Evolutionary conservation across 2,888 invertebrate species (phyloP).

Genomic region (Pristionchus maxplancki): DNA sequence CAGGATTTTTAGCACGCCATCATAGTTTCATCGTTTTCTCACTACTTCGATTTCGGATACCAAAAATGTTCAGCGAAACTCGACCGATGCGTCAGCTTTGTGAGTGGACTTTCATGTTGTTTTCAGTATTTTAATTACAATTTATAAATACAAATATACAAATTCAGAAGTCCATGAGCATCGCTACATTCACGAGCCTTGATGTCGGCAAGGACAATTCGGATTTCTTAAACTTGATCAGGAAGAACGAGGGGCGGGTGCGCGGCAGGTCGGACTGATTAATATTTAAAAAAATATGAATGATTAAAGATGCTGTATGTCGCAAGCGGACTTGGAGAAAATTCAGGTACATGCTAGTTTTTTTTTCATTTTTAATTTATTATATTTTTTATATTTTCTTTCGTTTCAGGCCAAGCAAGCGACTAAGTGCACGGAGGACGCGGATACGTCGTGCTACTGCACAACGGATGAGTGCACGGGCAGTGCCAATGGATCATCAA

Average conservation of each 20-base stretch:
- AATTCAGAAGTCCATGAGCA: not conserved
- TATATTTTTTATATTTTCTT: no score
- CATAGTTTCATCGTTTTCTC: not conserved
- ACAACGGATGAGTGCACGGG: not conserved
- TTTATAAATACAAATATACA: not conserved
- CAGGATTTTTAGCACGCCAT: not conserved
- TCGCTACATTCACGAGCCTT: not conserved
- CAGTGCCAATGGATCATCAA: no score
- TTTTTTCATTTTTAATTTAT: no score
- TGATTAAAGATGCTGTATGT: no score
- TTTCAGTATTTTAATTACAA: no score
- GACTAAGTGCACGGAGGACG: no score
- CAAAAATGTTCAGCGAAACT: not conserved
- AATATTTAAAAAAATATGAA: no score
- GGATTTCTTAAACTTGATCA: not conserved
- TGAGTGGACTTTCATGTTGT: not conserved
- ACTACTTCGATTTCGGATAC: not conserved
- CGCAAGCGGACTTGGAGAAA: no score
- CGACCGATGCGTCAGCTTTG: not conserved
- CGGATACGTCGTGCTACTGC: not conserved
- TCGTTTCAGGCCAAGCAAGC: no score
- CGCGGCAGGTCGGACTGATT: no score
- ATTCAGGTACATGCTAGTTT: no score
- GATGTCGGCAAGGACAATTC: not conserved
- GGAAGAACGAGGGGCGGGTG: no score